Conservation (phyloP, 2,113 vertebrate genomes). For the Orycteropus afer region DNA sequence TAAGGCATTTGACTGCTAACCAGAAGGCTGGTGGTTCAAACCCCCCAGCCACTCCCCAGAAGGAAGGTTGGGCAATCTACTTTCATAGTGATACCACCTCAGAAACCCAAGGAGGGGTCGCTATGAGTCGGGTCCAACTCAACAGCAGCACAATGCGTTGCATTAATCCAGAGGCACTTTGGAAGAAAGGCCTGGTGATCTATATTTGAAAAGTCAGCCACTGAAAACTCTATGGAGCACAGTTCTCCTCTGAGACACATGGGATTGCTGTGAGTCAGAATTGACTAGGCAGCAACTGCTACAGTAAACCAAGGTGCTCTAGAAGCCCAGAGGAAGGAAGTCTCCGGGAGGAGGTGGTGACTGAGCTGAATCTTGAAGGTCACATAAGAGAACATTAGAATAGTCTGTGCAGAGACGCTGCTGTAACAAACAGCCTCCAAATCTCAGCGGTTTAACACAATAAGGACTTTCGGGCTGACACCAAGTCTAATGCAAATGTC, state of each 20-base stretch:
- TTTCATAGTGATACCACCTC: no score
- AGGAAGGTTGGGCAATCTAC: no score
- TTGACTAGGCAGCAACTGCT: neutral
- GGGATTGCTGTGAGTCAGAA: neutral
- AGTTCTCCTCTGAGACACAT: neutral
- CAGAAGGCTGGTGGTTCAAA: no score
- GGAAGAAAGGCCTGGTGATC: neutral
- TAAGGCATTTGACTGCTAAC: neutral
- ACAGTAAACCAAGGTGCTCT: slow-evolving; percentile 7
- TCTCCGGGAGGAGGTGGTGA: neutral
- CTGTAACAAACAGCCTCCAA: neutral
- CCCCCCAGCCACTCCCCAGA: no score
- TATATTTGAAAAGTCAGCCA: neutral
- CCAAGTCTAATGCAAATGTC: neutral
- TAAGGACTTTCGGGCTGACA: neutral
- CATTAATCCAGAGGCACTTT: neutral
- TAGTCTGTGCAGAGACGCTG: neutral
- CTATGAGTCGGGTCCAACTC: no score
- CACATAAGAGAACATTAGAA: neutral
- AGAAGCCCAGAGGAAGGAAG: neutral
- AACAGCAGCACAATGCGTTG: no score
- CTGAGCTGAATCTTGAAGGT: neutral
- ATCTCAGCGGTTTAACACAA: neutral
- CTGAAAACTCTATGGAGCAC: neutral
- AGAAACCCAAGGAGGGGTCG: no score